Base-by-base conservation (phyloP, 2,113 vertebrate genomes). In the Ancistrus triradiatus region DNA sequence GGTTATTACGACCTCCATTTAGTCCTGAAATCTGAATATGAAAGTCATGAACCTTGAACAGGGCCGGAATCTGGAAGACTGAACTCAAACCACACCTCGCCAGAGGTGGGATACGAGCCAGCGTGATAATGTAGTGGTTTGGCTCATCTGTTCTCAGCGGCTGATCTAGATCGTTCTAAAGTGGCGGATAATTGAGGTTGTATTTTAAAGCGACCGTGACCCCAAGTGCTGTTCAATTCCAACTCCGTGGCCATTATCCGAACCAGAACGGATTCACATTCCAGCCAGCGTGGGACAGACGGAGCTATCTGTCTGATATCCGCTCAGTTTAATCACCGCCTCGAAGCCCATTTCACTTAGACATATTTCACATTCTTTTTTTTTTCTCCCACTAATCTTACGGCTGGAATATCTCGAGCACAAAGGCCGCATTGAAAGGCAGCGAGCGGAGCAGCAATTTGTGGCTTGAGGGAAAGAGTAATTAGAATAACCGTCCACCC, bases 371-470 rank as follows among this genome's bases (percentile, higher is more conserved):
- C 22, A 48, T 79, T 67, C 31, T 48, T 59, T 50, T 72, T 47
- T 47, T 63, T 56, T 31, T 28, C 51, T 43, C n/a, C 11, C 52
- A 63, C 38, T 70, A 63, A 70, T 59, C 35, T 56, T 22, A 66
- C 28, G 46, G 63, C 44, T 22, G 19, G 25, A 61, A 49, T 59
- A 67, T 14, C 42, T 33, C 73, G 66, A 51, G 52, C 68, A 77
- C 74, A 74, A 69, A 66, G 44, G 21, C 70, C 9, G 46, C 66
- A 35, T 65, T 77, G 46, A 76, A 50, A 68, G 69, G 31, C 43
- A 64, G 58, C 60, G 64, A 61, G 61, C 59, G 58, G 49, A 60
- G 69, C 72, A 77, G 72, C 61, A 74, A 82, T 83, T 83, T 80
- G 75, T 66, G 79, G 78, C 59, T 48, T 51, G 28, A 44, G 57